Evolutionary conservation across 2,797 vertebrate species (phyloP), one percentile per base, ranked within the genome.

Genomic region (Cyclopterus lumpus): DNA sequence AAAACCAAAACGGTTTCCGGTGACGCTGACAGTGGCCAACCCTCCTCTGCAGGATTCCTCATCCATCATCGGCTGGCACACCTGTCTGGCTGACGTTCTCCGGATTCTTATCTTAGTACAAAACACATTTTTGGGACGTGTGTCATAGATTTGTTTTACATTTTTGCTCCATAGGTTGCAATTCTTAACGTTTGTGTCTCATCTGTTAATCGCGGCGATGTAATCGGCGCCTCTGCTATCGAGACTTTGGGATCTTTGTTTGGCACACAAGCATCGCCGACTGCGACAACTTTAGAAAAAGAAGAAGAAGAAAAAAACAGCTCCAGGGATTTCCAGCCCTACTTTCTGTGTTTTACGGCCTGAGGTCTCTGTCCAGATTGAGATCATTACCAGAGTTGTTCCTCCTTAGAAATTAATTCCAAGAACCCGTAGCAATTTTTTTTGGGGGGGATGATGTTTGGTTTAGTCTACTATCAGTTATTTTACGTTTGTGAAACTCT

Each of bases 1-100:
- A 38, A 38, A 38, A 11, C 38, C 2, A 24, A 79, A 89, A 88
- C 73, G 34, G 85, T 90, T 76, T n/a, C n/a, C n/a, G n/a, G n/a
- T n/a, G n/a, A n/a, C n/a, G n/a, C n/a, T n/a, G n/a, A n/a, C n/a
- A n/a, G n/a, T n/a, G n/a, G n/a, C n/a, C n/a, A n/a, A n/a, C n/a
- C n/a, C n/a, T n/a, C n/a, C n/a, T n/a, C n/a, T n/a, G n/a, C n/a
- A n/a, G n/a, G n/a, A n/a, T n/a, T n/a, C n/a, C n/a, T n/a, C n/a
- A n/a, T n/a, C n/a, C n/a, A 3, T 78, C 67, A 67, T 69, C 58
- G 53, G 62, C 46, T 11, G 88, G 24, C 78, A 82, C 88, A 65
- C 86, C 54, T 85, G 53, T 84, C 73, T 42, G 3, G 2, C 51
- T 46, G 24, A 4, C 10, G 5, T 48, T 18, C 15, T 55, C 61